phyloP scores from a whole-genome alignment of 2,113 vertebrate species.

The Gymnorhina tibicen region DNA sequence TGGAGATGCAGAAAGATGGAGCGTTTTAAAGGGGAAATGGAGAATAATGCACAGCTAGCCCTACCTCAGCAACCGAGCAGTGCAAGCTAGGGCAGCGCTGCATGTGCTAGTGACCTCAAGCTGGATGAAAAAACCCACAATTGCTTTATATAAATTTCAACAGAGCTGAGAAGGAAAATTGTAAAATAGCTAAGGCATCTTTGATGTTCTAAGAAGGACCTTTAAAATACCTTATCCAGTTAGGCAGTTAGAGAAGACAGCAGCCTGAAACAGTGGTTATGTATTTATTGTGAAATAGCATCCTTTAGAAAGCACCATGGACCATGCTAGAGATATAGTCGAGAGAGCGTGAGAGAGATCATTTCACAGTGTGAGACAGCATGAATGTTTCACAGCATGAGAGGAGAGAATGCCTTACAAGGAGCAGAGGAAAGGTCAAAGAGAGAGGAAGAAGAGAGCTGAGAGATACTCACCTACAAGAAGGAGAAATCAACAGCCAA shows the following conservation, averaged over 20 bases:
- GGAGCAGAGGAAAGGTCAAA: conserved; percentile 29
- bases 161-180: neutral
- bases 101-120: neutral
- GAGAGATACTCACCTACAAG: neutral
- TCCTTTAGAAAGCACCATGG: neutral
- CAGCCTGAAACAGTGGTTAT: neutral
- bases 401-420: neutral
- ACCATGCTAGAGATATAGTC: neutral
- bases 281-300: conserved; percentile 12
- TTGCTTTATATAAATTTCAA: neutral
- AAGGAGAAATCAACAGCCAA: conserved; percentile 29
- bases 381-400: conserved; percentile 17
- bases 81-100: neutral
- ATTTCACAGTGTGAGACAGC: conserved; percentile 14
- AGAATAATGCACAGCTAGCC: neutral
- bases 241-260: neutral
- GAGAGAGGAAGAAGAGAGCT: neutral
- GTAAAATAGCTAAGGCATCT: neutral
- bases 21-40: conserved; percentile 57
- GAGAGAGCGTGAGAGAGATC: neutral
- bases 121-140: neutral
- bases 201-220: neutral
- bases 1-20: conserved; percentile 30
- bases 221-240: neutral
- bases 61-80: neutral